Evolutionary conservation across 2,797 vertebrate genomes (phyloP), one percentile per base, ranked within the genome.

Genomic region (Zenarchopterus dispar): DNA sequence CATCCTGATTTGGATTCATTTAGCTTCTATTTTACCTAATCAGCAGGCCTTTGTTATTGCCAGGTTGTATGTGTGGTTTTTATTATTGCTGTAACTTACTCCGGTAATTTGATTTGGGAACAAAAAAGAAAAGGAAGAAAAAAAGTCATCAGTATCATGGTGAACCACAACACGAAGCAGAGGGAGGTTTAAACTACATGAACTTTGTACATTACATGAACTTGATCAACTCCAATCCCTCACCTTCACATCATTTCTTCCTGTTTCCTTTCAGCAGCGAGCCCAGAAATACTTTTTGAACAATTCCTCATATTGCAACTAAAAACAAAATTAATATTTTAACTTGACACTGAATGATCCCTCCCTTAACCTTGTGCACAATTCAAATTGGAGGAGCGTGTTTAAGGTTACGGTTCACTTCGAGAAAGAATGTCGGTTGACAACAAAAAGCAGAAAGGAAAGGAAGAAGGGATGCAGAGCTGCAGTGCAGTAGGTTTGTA

Each of bases 21-120:
- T 89, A 86, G 85, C 85, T 75, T 87, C 81, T 87, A 88, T 90
- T 92, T 91, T 81, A 83, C 77, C 79, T 90, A 87, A 90, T 92
- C 90, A 89, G 75, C 84, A 62, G 82, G 66, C 69, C 74, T 45
- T 77, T 84, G 77, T 89, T 90, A 77, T 86, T 81, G 79, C 84
- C 81, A 82, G 73, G 69, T 87, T 83, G 73, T 69, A 81, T 89
- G 73, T 68, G 84, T 77, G 76, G 73, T 77, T 65, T 84, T 91
- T 80, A 79, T 61, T 80, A 81, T 84, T 73, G 77, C 78, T 85
- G 83, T 80, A 87, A 88, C 82, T 84, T 87, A 89, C 78, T 84
- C 70, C 54, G 48, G 66, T 90, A 82, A 91, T 90, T 88, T 66
- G 75, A 90, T 91, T 84, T 74, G n/a, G 21, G 19, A 45, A 0